Percentiles rank a stretch among this genome's conserved stretches.
These are phyloP conservation scores for Pinctada fucata DNA, from an alignment of 2,888 invertebrate species.

Conservation along the genomic window DNA sequence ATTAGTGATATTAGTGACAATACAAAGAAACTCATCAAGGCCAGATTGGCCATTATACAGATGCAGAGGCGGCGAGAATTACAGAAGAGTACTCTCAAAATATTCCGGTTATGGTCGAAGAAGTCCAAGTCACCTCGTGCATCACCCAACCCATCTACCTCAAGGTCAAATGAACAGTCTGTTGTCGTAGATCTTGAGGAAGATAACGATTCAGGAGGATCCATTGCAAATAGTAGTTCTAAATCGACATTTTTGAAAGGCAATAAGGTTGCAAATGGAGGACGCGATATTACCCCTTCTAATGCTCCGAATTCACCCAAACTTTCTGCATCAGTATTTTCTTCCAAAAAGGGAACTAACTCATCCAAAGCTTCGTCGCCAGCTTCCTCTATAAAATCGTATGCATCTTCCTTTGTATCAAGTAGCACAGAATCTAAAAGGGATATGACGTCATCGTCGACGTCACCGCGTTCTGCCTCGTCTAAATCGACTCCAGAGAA, in stretches of 20 bases:
- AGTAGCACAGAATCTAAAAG: too few relatives aligned
- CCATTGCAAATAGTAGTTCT: neutral
- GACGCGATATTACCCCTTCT: neutral
- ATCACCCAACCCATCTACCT: neutral
- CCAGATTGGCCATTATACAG: conserved; percentile 51
- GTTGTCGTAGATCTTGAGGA: neutral
- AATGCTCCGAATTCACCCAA: neutral
- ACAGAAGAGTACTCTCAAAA: conserved; percentile 8
- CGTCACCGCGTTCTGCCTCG: neutral
- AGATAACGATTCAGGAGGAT: neutral
- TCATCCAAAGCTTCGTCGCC: neutral
- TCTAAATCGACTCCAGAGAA: neutral
- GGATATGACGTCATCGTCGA: neutral
- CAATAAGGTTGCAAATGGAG: neutral
- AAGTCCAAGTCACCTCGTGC: conserved; percentile 18
- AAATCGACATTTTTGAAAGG: neutral
- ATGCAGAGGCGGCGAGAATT: conserved; percentile 38
- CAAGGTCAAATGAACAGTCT: neutral
- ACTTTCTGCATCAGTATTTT: neutral
- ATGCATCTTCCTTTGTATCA: neutral
- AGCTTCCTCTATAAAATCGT: neutral
- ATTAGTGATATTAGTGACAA: conserved; percentile 66
- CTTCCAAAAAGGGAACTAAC: neutral
- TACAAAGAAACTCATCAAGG: conserved; percentile 53
- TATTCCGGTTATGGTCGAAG: conserved; percentile 33